Percentiles rank a stretch among this genome's conserved stretches.
Conservation (phyloP, 2,113 vertebrate genomes). For the Alethe diademata region DNA sequence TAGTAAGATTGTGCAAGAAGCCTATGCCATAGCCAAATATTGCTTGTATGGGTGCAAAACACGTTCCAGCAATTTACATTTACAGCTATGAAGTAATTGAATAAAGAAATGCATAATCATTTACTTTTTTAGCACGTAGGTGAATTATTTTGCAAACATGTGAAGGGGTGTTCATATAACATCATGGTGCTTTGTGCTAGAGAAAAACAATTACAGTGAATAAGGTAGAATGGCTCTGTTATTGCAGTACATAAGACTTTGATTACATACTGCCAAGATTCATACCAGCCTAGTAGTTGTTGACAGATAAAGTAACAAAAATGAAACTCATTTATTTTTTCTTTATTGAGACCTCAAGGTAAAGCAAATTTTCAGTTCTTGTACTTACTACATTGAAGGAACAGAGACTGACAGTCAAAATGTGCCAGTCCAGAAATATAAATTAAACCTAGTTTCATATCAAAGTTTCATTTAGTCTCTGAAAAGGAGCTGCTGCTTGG, state of each 20-base stretch:
- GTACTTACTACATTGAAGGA: conserved; percentile 71
- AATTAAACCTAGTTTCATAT: conserved; percentile 76
- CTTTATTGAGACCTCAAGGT: conserved; percentile 80
- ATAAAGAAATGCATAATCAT: conserved; percentile 9
- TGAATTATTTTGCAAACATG: conserved; percentile 61
- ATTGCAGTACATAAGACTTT: conserved; percentile 77
- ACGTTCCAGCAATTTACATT: neutral
- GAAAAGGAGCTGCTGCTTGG: conserved; percentile 64
- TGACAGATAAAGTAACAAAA: conserved; percentile 82
- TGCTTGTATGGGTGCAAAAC: neutral
- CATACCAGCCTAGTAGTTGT: conserved; percentile 76
- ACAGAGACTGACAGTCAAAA: conserved; percentile 75
- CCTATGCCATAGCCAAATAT: neutral
- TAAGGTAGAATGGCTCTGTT: conserved; percentile 71
- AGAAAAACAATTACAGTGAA: conserved; percentile 72
- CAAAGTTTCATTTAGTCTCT: conserved; percentile 73
- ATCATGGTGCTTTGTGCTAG: conserved; percentile 57
- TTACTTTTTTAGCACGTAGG: conserved; percentile 32
- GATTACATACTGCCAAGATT: conserved; percentile 78
- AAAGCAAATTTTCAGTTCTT: conserved; percentile 78
- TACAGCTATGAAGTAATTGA: neutral
- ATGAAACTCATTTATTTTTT: conserved; percentile 80
- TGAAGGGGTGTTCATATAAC: conserved; percentile 54
- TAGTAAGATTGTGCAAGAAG: neutral
- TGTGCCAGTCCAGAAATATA: conserved; percentile 73